Evolutionary conservation across 1,140 invertebrate genomes (phyloP), one percentile per base, ranked within the genome.

Genomic region (Microvelia longipes): DNA sequence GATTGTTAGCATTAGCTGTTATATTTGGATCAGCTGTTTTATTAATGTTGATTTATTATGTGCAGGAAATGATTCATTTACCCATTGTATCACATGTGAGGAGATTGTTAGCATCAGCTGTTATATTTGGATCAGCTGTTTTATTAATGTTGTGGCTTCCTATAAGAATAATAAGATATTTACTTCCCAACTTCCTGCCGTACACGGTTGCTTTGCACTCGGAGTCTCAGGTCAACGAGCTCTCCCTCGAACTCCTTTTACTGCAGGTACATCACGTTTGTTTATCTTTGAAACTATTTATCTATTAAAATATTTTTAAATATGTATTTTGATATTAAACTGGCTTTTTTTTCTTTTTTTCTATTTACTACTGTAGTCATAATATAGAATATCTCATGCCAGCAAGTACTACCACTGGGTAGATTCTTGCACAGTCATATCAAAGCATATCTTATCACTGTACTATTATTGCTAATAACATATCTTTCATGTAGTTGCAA

Each of bases 111-210:
- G 90, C 92, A 0, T 98, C 96, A 0, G 90, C 94, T 50, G 90
- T 98, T 73, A 92, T 98, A 71, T 98, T 98, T 82, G 96, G 96
- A 19, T 96, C 92, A 2, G 93, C 90, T 1, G 95, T 98, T 24
- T 81, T 99, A 0, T 83, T 99, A 0, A 96, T 98, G 90, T 82
- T 99, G 24, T 98, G 94, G 92, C 77, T 98, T 62, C 97, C 97
- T 0, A 89, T 98, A 1, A 82, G 90, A 63, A 87, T 98, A 0
- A 85, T 98, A n/a, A 87, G 92, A 75, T 85, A 86, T 73, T 77
- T 88, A 0, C 86, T 90, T 78, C 94, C 94, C 0, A 87, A 86
- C 24, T 97, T 98, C 80, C 81, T 99, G 73, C 97, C 97, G 0
- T 99, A 98, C 77, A 90, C 93, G 60, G 88, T 98, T 1, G 89